These are phyloP conservation scores for Ciona savignyi DNA, from an alignment of 23 tunicate species.

Conservation along the genomic window DNA sequence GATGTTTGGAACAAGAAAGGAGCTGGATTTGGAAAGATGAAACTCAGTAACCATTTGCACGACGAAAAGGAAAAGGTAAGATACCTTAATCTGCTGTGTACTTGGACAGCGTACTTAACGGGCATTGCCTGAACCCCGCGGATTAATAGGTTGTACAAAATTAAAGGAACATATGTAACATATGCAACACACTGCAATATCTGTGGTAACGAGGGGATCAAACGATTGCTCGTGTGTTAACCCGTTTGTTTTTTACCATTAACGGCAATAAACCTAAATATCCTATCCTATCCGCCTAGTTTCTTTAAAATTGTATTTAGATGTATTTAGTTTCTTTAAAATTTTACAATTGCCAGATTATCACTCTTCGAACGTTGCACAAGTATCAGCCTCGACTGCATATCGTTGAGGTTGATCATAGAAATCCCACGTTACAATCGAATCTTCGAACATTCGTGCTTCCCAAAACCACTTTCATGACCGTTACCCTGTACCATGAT, in stretches of 20 bases:
- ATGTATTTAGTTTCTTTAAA: too few species aligned
- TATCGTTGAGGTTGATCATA: slow-evolving; percentile 36
- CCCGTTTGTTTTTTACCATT: not conserved
- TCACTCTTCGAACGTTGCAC: slow-evolving; percentile 20
- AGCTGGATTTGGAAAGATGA: slow-evolving; percentile 30
- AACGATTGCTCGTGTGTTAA: not conserved
- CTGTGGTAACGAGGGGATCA: too few species aligned
- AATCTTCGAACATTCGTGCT: slow-evolving; percentile 36
- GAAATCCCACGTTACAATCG: slow-evolving; percentile 16
- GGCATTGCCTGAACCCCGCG: too few species aligned
- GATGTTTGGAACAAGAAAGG: slow-evolving; percentile 53
- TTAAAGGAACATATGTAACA: too few species aligned
- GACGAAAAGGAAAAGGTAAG: slow-evolving; percentile 41
- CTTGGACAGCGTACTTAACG: too few species aligned
- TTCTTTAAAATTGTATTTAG: not conserved
- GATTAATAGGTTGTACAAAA: too few species aligned
- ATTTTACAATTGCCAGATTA: too few species aligned
- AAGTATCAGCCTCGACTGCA: slow-evolving; percentile 49
- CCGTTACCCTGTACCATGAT: slow-evolving; percentile 38
- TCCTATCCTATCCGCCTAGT: not conserved
- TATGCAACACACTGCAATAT: too few species aligned
- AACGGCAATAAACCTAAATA: too few species aligned
- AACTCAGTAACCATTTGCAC: slow-evolving; percentile 45
- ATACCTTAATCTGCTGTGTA: not conserved
- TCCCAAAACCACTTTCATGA: slow-evolving; percentile 42